These are phyloP conservation scores for Proctacanthus coquilletti DNA, from an alignment of 1,140 invertebrate genomes.

Conservation along the genomic window DNA sequence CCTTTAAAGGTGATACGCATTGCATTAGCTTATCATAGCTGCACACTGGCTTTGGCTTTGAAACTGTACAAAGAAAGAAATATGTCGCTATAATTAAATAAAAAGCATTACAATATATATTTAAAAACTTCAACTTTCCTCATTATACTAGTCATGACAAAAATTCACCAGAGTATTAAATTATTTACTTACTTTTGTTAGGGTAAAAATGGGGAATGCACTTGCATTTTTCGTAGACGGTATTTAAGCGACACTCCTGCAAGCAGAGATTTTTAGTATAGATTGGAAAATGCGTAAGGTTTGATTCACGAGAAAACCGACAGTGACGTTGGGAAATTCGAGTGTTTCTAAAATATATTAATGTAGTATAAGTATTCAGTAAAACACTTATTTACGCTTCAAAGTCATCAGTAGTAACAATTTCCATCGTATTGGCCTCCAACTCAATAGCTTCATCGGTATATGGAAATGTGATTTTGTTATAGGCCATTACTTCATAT, in stretches of 20 bases:
- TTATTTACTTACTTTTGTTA: conserved; percentile 17
- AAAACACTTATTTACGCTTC: conserved; percentile 10
- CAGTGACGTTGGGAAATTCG: conserved; percentile 25
- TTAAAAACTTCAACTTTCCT: too few relatives aligned
- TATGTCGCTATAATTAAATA: too few relatives aligned
- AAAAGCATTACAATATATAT: too few relatives aligned
- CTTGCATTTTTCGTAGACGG: conserved; percentile 38
- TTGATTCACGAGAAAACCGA: conserved; percentile 42
- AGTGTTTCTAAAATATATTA: conserved; percentile 9
- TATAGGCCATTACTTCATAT: conserved; percentile 38
- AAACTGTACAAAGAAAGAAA: too few relatives aligned
- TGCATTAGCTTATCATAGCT: conserved; percentile 14
- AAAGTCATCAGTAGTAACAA: conserved; percentile 16
- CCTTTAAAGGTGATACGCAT: too few relatives aligned
- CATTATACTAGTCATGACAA: too few relatives aligned
- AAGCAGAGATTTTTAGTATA: conserved; percentile 47
- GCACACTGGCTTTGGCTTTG: conserved; percentile 17
- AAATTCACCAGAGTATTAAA: too few relatives aligned
- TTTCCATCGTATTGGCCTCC: conserved; percentile 13
- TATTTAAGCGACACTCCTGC: conserved; percentile 44
- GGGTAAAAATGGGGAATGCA: conserved; percentile 46
- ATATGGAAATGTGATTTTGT: conserved; percentile 26
- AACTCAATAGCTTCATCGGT: conserved; percentile 16
- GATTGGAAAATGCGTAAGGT: conserved; percentile 39
- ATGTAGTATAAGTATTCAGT: neutral